phyloP scores from a whole-genome alignment of 53 echinoderm and acorn worm species.

The Echinarachnius parma region DNA sequence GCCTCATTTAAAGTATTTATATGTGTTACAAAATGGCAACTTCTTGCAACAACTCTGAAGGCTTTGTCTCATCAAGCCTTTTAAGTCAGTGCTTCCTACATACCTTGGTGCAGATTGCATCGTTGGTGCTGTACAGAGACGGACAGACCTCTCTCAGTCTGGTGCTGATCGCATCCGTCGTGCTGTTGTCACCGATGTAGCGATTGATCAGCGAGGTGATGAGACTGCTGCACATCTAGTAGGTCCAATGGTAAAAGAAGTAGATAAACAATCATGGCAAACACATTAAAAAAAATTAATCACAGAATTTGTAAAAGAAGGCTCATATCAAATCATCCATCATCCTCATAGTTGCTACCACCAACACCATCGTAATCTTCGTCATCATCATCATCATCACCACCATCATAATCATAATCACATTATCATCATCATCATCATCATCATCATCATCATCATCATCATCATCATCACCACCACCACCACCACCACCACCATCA shows the following conservation, averaged over 20 bases:
- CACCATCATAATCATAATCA: too few species aligned
- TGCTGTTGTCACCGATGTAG: conserved; percentile 89
- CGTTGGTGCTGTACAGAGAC: conserved; percentile 83
- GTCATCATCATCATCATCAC: too few species aligned
- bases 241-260: too few species aligned
- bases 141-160: conserved; percentile 88
- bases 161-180: conserved; percentile 86
- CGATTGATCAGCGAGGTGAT: conserved; percentile 84
- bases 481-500: conserved; percentile 7
- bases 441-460: background rate
- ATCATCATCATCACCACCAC: conserved; percentile 1
- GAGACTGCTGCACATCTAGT: conserved; percentile 67
- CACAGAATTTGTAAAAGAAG: too few species aligned
- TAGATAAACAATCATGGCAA: background rate
- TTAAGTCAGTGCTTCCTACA: too few species aligned
- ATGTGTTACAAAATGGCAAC: too few species aligned
- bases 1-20: too few species aligned
- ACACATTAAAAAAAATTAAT: background rate
- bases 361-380: too few species aligned
- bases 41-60: too few species aligned
- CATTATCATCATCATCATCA: background rate
- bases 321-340: too few species aligned
- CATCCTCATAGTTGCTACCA: too few species aligned
- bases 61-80: too few species aligned
- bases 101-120: conserved; percentile 95